Base-by-base conservation (phyloP, 1,140 invertebrate genomes). In the Zophobas atratus region DNA sequence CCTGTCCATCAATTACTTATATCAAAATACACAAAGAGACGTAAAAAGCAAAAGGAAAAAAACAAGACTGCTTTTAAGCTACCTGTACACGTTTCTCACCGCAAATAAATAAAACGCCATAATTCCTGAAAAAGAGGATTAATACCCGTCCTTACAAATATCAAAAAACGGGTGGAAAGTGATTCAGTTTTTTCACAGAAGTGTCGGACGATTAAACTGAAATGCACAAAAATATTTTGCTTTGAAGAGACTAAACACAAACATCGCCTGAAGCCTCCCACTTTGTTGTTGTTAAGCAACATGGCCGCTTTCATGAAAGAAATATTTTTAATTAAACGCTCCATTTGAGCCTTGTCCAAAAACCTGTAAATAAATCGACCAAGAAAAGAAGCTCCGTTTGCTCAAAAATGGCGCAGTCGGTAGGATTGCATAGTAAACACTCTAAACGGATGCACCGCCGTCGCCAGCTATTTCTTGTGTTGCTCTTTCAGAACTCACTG, bases 21-120 rank as follows among this genome's bases (percentile, higher is more conserved):
- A 51, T 51, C 49, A 51, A 51, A 51, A 51, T 20, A 51, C 49
- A 51, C 49, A 51, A 51, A 51, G 49, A 51, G 20, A 51, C 4
- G n/a, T 2, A 46, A 8, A 4, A 5, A n/a, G 2, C 20, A 51
- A 6, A 51, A 51, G 20, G 49, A 51, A 8, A 46, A 46, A 46
- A 51, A 51, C 49, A 20, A 51, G 6, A 20, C n/a, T n/a, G 49
- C 2, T 2, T 2, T 20, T 51, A 5, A 4, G 2, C n/a, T 51
- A 4, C 4, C n/a, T 51, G 3, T 51, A n/a, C 4, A n/a, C 20
- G 2, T 51, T 51, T 51, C 2, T 20, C 2, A 51, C 49, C 20
- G 49, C 49, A 51, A 51, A 51, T 51, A 51, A 51, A 51, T 51
- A 51, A 51, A 51, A 51, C 2, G 2, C n/a, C 3, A 51, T 51